These are phyloP conservation scores for Coelopa pilipes DNA, from an alignment of 2,888 invertebrate genomes.

Conservation along the genomic window DNA sequence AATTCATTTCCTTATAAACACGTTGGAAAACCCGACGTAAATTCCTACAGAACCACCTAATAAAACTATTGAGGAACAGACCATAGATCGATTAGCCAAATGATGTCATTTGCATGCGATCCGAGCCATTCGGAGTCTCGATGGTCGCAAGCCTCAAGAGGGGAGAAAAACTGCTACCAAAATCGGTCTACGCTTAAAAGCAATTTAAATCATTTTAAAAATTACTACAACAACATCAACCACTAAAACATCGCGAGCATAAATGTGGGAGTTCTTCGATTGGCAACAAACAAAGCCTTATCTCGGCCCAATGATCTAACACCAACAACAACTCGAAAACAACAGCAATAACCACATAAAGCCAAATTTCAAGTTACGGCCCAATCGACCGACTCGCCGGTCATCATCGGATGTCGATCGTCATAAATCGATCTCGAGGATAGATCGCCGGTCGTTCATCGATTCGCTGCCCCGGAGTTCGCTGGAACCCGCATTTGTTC, in stretches of 20 bases:
- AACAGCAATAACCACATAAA: too few relatives aligned
- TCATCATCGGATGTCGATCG: too few relatives aligned
- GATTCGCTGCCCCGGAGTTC: too few relatives aligned
- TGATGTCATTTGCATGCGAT: constrained; percentile 21
- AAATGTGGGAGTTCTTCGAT: constrained; percentile 20
- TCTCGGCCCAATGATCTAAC: not conserved
- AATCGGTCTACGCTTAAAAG: constrained; percentile 16
- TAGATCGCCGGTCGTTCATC: too few relatives aligned
- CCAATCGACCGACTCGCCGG: too few relatives aligned
- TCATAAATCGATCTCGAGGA: too few relatives aligned
- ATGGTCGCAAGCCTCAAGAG: not conserved
- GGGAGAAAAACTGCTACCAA: constrained; percentile 11
- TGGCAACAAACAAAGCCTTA: not conserved
- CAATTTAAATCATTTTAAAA: constrained; percentile 11
- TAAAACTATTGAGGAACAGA: not conserved
- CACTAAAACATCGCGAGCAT: not conserved
- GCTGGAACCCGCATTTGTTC: too few relatives aligned
- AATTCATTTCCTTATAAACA: too few relatives aligned
- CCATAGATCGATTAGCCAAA: not conserved
- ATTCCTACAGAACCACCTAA: not conserved
- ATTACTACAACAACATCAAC: not conserved
- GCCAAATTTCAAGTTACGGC: too few relatives aligned
- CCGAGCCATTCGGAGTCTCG: not conserved
- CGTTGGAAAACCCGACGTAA: not conserved
- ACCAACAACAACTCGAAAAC: too few relatives aligned